These are phyloP conservation scores for Ips nitidus DNA, from an alignment of 1,140 invertebrate species.

Conservation along the genomic window DNA sequence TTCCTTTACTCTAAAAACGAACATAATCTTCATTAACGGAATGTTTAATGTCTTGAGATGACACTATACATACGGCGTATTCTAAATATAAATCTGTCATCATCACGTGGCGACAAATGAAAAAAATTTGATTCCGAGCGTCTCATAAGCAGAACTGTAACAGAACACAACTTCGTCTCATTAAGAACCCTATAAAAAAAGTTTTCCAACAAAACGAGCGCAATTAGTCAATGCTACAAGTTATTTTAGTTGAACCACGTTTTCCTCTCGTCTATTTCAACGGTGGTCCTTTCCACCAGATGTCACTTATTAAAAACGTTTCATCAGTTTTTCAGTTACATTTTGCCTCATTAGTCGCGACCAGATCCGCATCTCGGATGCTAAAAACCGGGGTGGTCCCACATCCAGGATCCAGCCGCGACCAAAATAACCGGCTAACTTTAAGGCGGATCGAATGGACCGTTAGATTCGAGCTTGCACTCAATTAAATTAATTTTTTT, in stretches of 20 bases:
- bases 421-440: slow-evolving; percentile 8
- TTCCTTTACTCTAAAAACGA: too few species aligned
- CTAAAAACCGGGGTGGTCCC: slow-evolving; percentile 14
- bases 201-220: slow-evolving; percentile 2
- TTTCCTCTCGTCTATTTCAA: slow-evolving; percentile 1
- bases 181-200: neutral
- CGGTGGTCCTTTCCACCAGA: slow-evolving; percentile 13
- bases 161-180: neutral
- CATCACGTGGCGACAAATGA: too few species aligned
- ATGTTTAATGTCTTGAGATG: too few species aligned
- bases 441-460: slow-evolving; percentile 7
- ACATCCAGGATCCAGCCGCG: neutral
- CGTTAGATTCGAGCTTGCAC: slow-evolving; percentile 24
- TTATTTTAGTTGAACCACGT: slow-evolving; percentile 10
- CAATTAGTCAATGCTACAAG: slow-evolving; percentile 15
- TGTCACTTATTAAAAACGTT: slow-evolving; percentile 25
- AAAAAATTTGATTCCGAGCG: too few species aligned
- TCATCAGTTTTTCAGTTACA: slow-evolving; percentile 27
- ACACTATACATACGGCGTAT: too few species aligned
- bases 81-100: too few species aligned
- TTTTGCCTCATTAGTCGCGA: slow-evolving; percentile 3
- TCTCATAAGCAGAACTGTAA: neutral
- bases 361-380: neutral
- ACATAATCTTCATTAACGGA: too few species aligned
- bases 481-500: slow-evolving; percentile 13